Evolutionary conservation across 2,797 vertebrate species (phyloP).

Genomic region (Lepus townsendii): DNA sequence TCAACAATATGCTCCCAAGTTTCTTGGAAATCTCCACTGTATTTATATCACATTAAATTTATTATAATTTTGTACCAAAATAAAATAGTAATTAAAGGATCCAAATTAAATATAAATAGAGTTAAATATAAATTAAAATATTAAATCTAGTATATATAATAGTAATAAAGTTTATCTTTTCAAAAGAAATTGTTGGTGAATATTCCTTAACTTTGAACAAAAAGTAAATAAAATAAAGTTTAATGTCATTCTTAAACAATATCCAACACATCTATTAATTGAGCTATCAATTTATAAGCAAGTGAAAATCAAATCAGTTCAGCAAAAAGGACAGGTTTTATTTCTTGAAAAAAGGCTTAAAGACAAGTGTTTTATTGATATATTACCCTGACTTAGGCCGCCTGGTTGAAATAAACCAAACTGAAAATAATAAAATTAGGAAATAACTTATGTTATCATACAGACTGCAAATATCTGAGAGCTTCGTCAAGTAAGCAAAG

Average conservation of each 20-base stretch:
- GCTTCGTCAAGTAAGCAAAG: not conserved
- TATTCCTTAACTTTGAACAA: slow-evolving; percentile 1
- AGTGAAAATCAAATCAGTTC: slow-evolving; percentile 30
- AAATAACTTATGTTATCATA: not conserved
- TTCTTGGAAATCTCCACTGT: not conserved
- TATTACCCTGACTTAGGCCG: not conserved
- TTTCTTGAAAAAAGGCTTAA: slow-evolving; percentile 21
- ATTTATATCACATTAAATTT: slow-evolving; percentile 33
- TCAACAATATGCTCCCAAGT: not conserved
- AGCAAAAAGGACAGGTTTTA: not conserved
- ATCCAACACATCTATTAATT: not conserved
- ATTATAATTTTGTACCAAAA: slow-evolving; percentile 54
- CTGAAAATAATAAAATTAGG: not conserved
- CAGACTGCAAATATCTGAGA: not conserved
- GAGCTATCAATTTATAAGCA: not conserved
- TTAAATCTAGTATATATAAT: not conserved
- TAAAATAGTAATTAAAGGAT: slow-evolving; percentile 19
- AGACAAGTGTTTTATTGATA: not conserved
- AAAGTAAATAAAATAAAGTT: not conserved
- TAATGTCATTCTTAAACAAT: not conserved
- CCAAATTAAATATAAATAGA: slow-evolving; percentile 42
- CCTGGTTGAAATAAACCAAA: slow-evolving; percentile 28
- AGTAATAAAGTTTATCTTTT: slow-evolving; percentile 40
- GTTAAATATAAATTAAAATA: slow-evolving; percentile 3
- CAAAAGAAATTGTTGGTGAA: slow-evolving; percentile 32